Conservation (phyloP, 2,113 vertebrate species). For the Pedetes capensis region DNA sequence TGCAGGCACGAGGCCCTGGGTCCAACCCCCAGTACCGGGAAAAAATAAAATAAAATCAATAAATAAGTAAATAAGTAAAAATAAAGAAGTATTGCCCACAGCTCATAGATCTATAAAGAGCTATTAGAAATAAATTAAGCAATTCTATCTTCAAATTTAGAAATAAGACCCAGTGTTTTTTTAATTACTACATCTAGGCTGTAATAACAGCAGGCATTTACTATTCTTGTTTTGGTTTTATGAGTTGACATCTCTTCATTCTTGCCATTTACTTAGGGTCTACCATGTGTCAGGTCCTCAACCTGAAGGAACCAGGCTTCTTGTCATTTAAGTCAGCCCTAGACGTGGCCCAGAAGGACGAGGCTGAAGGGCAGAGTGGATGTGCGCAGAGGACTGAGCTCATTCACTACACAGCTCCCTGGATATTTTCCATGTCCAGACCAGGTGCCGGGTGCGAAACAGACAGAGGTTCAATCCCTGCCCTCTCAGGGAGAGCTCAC, state of each 20-base stretch:
- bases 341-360: background rate
- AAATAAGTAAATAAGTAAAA: background rate
- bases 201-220: background rate
- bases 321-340: background rate
- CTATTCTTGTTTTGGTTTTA: background rate
- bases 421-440: background rate
- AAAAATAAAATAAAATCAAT: too few species aligned
- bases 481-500: background rate
- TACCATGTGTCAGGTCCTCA: background rate
- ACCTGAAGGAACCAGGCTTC: background rate
- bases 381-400: background rate
- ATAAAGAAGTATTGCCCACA: background rate
- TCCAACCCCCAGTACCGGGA: too few species aligned
- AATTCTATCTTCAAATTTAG: background rate
- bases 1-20: too few species aligned
- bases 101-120: background rate
- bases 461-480: background rate
- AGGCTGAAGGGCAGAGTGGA: background rate
- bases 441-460: background rate
- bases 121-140: background rate
- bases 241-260: background rate
- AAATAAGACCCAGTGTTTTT: background rate
- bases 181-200: background rate
- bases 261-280: background rate
- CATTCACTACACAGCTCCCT: background rate